phyloP scores from a whole-genome alignment of 2,113 vertebrate species.

The Mohoua ochrocephala region DNA sequence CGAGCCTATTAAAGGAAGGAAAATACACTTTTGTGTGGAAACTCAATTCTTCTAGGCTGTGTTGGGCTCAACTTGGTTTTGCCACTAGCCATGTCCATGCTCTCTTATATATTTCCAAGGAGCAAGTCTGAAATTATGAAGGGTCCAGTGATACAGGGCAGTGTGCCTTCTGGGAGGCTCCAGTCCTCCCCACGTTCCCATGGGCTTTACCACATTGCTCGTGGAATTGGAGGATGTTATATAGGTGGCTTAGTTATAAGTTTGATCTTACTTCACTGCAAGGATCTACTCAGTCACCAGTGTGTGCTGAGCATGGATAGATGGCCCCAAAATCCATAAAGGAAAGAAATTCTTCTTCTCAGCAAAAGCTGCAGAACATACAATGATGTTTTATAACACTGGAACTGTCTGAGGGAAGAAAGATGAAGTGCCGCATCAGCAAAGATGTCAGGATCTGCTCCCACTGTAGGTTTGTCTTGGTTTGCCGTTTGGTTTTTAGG shows the following conservation, averaged over 20 bases:
- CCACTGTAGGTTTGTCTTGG: neutral
- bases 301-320: neutral
- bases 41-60: neutral
- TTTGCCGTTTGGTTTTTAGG: neutral
- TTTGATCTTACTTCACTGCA: neutral
- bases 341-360: neutral
- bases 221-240: neutral
- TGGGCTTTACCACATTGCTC: neutral
- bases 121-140: slow-evolving; percentile 26
- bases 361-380: neutral
- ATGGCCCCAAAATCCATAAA: neutral
- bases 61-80: slow-evolving; percentile 17
- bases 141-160: neutral
- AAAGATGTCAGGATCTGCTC: neutral
- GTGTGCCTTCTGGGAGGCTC: slow-evolving; percentile 19
- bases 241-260: neutral
- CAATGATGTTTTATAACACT: neutral
- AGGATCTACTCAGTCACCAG: neutral
- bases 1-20: neutral
- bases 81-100: neutral
- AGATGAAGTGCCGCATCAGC: neutral
- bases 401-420: neutral
- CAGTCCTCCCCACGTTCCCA: neutral
- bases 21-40: neutral
- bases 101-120: slow-evolving; percentile 11